A percentile compares a stretch with the other conserved stretches of the same genome.
Conservation (phyloP, 2,797 vertebrate genomes). For the Pseudochirops cupreus region DNA sequence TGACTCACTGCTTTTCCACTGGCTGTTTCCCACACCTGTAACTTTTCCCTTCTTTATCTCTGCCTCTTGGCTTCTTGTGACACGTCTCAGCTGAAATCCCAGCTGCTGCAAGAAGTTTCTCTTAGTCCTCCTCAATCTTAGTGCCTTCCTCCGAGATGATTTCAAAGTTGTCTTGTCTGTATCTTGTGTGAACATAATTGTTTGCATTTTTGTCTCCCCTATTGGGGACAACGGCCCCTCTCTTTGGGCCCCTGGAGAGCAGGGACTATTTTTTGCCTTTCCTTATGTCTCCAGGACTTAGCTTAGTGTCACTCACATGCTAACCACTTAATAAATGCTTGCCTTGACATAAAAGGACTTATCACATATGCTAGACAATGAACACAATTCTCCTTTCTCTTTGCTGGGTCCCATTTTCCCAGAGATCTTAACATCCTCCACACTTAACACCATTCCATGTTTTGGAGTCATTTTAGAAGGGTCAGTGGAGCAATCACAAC, state of each 20-base stretch:
- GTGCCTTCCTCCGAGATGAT: not conserved
- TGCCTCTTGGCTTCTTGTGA: not conserved
- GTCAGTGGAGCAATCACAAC: not conserved
- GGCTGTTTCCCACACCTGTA: not conserved
- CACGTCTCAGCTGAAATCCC: not conserved
- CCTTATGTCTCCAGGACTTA: not conserved
- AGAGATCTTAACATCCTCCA: not conserved
- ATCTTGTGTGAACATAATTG: not conserved
- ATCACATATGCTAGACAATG: not conserved
- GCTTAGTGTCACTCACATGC: not conserved
- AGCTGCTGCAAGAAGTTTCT: not conserved
- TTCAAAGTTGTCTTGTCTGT: not conserved
- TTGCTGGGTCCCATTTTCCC: not conserved
- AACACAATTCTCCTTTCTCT: not conserved
- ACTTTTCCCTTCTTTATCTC: not conserved
- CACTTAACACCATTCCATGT: not conserved
- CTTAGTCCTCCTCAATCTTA: not conserved
- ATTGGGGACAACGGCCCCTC: not conserved
- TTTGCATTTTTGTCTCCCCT: not conserved
- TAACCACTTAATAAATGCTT: not conserved
- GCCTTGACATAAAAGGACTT: not conserved
- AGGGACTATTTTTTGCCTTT: not conserved
- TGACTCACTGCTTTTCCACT: not conserved
- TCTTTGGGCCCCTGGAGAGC: not conserved
- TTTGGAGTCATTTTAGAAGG: not conserved